A percentile compares a stretch with the other conserved stretches of the same genome.
These are phyloP conservation scores for Leptogaster cylindrica DNA, from an alignment of 2,888 invertebrate species.

Conservation along the genomic window DNA sequence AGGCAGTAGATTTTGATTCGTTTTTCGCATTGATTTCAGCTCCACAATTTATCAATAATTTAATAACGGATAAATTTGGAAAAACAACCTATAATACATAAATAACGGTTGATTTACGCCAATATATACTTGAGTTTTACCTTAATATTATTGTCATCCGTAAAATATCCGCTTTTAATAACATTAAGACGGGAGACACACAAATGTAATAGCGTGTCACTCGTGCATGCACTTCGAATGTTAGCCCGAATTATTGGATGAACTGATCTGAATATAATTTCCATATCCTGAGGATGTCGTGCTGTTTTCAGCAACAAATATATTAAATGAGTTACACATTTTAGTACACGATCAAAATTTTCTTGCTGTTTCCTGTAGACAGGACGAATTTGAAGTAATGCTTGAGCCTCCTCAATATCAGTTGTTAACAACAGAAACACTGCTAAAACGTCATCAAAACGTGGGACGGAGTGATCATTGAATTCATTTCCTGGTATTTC, in stretches of 20 bases:
- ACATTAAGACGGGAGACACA: conserved; percentile 80
- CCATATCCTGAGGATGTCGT: conserved; percentile 63
- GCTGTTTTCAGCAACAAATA: conserved; percentile 71
- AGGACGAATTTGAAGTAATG: conserved; percentile 67
- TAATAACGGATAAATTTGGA: conserved; percentile 73
- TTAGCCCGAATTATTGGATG: conserved; percentile 63
- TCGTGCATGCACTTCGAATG: conserved; percentile 72
- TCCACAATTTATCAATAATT: conserved; percentile 77
- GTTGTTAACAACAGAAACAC: conserved; percentile 73
- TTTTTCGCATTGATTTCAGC: conserved; percentile 79
- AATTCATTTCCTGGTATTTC: conserved; percentile 63
- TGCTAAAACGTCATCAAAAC: conserved; percentile 73
- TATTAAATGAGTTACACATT: conserved; percentile 79
- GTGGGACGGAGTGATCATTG: conserved; percentile 65
- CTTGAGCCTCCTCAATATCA: conserved; percentile 67
- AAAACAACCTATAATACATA: conserved; percentile 68
- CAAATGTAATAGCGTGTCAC: conserved; percentile 85
- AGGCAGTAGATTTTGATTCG: conserved; percentile 76
- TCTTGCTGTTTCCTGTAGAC: conserved; percentile 79
- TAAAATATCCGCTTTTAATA: conserved; percentile 77
- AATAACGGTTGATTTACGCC: background rate
- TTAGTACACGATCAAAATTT: conserved; percentile 80
- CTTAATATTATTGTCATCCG: conserved; percentile 69
- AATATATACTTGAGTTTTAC: conserved; percentile 66
- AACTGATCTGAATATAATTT: conserved; percentile 63